A percentile compares a stretch with the other conserved stretches of the same genome.
phyloP scores from a whole-genome alignment of 2,113 vertebrate genomes.

The Carassius auratus region DNA sequence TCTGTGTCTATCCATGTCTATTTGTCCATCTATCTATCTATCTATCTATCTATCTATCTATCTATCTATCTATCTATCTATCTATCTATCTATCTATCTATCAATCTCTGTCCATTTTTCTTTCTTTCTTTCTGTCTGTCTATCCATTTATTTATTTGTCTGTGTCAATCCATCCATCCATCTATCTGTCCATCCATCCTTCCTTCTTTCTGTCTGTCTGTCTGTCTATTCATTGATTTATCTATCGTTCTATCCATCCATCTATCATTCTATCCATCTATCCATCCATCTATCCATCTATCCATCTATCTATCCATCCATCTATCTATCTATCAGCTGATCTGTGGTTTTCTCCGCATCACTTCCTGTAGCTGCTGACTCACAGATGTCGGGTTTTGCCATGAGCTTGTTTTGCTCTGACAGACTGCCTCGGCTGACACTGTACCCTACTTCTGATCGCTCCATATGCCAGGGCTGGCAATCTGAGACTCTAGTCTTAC shows the following conservation, averaged over 20 bases:
- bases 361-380: constrained; percentile 3
- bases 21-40: not conserved
- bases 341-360: not conserved
- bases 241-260: not conserved
- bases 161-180: not conserved
- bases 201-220: rapidly evolving
- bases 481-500: constrained; percentile 59
- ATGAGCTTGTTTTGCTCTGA: constrained; percentile 3
- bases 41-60: not conserved
- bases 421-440: not conserved
- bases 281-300: rapidly evolving
- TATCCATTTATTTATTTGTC: not conserved
- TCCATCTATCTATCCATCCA: too few relatives aligned
- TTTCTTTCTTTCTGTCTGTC: not conserved
- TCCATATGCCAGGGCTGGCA: constrained; percentile 60
- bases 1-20: too few relatives aligned
- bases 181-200: rapidly evolving
- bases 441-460: constrained; percentile 8
- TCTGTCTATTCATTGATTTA: not conserved
- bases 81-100: rapidly evolving
- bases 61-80: not conserved
- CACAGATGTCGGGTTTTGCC: constrained; percentile 8
- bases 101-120: not conserved
- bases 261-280: rapidly evolving
- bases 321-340: not conserved